Evolutionary conservation across 2,888 invertebrate genomes (phyloP), one percentile per base, ranked within the genome.

Genomic region (Taphrorychus bicolor): DNA sequence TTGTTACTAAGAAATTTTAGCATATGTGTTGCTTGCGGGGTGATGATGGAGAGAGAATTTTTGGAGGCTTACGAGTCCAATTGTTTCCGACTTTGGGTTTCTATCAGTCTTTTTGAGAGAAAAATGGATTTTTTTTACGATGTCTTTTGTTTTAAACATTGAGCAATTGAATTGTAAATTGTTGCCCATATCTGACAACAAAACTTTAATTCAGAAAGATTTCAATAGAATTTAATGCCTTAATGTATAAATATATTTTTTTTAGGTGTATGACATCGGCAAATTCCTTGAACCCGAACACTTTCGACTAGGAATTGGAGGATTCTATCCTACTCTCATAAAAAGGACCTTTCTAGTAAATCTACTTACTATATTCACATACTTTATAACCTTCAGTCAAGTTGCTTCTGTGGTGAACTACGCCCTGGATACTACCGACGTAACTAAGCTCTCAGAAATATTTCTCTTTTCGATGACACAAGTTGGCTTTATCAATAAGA

Each of bases 391-490:
- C 0, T 65, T 56, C 9, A 21, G 53, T 0, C 70, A 70, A 53
- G 51, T 58, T 18, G 17, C 49, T 18, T 42, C 59, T n/a, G 22
- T 70, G 16, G 51, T 41, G 3, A 64, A 42, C 41, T 54, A 59
- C 11, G 54, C 54, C 5, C 48, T 42, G 1, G 32, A 71, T n/a
- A 24, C 63, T 5, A 64, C 59, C 3, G 66, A 71, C 32, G 5
- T 74, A 4, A 21, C 60, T 3, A 66, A 63, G 59, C 42, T 72
- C 18, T 66, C 74, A 0, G 73, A 73, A 24, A 42, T 58, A 7
- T 64, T 73, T 9, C 40, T 71, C 1, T 65, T 71, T 21, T 70
- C 49, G n/a, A 64, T 70, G 62, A 72, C 74, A 5, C 69, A 70
- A 24, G 24, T 66, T 2, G 66, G 68, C 14, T 73, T 71, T 17